Conservation (phyloP, 2,888 invertebrate genomes). For the Lordiphosa fenestrarum region DNA sequence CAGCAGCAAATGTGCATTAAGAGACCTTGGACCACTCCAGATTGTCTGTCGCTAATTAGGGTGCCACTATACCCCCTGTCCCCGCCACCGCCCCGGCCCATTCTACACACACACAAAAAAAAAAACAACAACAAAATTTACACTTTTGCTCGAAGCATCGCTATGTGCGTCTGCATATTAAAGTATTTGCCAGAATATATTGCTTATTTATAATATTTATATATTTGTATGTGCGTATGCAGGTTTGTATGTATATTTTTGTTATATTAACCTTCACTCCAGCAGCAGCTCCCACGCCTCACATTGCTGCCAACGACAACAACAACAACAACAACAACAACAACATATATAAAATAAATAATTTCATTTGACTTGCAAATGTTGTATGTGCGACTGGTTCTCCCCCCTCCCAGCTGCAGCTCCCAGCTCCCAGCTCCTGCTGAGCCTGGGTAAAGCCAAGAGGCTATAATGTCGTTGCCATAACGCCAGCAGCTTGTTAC, state of each 20-base stretch:
- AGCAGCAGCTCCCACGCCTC: background rate
- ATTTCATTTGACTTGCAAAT: constrained; percentile 73
- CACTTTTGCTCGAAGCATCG: background rate
- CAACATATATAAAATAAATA: constrained; percentile 53
- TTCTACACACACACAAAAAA: background rate
- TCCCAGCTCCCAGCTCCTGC: constrained; percentile 10
- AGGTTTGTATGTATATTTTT: constrained; percentile 39
- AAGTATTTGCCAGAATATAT: constrained; percentile 37
- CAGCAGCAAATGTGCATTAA: constrained; percentile 43
- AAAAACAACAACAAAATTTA: too few relatives aligned
- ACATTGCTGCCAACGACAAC: background rate
- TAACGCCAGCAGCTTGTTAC: constrained; percentile 18
- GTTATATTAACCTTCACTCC: constrained; percentile 23
- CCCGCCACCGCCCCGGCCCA: background rate
- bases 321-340: too few relatives aligned
- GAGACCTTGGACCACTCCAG: constrained; percentile 4
- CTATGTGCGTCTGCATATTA: constrained; percentile 25
- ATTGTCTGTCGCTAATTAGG: constrained; percentile 10
- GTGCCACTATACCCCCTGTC: too few relatives aligned
- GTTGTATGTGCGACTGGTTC: constrained; percentile 36
- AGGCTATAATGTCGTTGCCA: constrained; percentile 14
- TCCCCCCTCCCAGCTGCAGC: background rate
- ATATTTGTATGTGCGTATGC: constrained; percentile 9
- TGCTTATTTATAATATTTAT: constrained; percentile 55
- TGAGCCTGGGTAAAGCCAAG: constrained; percentile 13